Evolutionary conservation across 2,113 vertebrate genomes (phyloP).

Genomic region (Myotis lucifugus): DNA sequence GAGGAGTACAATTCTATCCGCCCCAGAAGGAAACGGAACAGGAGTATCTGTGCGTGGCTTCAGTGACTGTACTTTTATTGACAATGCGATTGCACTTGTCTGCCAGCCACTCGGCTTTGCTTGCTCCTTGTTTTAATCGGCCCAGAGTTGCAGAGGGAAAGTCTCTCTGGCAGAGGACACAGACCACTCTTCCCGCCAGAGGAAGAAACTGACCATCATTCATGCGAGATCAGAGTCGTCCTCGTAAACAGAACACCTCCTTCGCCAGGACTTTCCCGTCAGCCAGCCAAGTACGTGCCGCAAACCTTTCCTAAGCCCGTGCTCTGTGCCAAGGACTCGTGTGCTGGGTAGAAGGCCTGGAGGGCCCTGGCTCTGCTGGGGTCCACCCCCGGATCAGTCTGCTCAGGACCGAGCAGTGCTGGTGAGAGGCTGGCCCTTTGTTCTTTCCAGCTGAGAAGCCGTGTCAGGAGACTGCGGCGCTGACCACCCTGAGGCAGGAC

Average conservation of each 20-base stretch:
- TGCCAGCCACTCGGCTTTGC: neutral
- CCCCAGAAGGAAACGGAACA: neutral
- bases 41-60: neutral
- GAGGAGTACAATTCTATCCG: neutral
- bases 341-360: neutral
- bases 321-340: neutral
- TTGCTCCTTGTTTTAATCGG: neutral
- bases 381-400: fast-evolving
- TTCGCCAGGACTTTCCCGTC: neutral
- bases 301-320: neutral
- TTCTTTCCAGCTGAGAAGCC: neutral
- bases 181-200: conserved; percentile 48
- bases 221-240: neutral
- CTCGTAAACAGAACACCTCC: conserved; percentile 11
- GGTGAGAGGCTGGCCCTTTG: neutral
- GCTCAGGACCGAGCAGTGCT: neutral
- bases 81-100: neutral
- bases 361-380: too few relatives aligned
- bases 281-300: neutral
- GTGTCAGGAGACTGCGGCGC: neutral
- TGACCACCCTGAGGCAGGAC: neutral
- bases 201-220: conserved; percentile 63
- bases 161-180: conserved; percentile 34
- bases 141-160: neutral
- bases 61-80: neutral